Percentiles rank a stretch among this genome's conserved stretches.
Conservation (phyloP, 2,888 invertebrate species). For the Endotricha flammealis region DNA sequence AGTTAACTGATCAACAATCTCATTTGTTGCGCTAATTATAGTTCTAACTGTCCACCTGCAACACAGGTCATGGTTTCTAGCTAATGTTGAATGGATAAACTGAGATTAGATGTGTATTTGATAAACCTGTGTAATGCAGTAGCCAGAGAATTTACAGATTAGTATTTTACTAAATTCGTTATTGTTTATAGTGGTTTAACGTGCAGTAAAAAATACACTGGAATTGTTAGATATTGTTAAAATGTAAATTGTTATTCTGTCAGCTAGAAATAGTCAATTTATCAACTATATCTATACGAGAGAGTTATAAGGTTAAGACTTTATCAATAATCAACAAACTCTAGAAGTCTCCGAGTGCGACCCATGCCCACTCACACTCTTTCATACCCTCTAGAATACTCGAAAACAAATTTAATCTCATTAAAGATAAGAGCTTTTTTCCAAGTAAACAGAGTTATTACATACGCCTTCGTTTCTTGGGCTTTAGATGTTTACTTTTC, state of each 20-base stretch:
- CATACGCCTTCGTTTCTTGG: slow-evolving; percentile 15
- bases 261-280: no score
- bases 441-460: slow-evolving; percentile 31
- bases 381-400: slow-evolving; percentile 28
- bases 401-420: slow-evolving; percentile 39
- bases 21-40: slow-evolving; percentile 10
- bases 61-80: not conserved
- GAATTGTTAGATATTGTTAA: no score
- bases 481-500: slow-evolving; percentile 25
- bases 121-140: no score
- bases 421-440: slow-evolving; percentile 40
- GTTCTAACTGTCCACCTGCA: slow-evolving; percentile 6
- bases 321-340: not conserved
- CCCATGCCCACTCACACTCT: slow-evolving; percentile 27
- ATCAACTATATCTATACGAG: no score
- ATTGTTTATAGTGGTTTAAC: no score
- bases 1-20: slow-evolving; percentile 9
- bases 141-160: no score
- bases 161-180: no score
- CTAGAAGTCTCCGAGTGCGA: not conserved
- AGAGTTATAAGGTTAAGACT: no score
- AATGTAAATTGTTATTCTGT: no score
- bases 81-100: no score
- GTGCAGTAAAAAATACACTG: no score
- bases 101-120: no score